phyloP scores from a whole-genome alignment of 2,888 invertebrate species.

The Caenorhabditis uteleia region DNA sequence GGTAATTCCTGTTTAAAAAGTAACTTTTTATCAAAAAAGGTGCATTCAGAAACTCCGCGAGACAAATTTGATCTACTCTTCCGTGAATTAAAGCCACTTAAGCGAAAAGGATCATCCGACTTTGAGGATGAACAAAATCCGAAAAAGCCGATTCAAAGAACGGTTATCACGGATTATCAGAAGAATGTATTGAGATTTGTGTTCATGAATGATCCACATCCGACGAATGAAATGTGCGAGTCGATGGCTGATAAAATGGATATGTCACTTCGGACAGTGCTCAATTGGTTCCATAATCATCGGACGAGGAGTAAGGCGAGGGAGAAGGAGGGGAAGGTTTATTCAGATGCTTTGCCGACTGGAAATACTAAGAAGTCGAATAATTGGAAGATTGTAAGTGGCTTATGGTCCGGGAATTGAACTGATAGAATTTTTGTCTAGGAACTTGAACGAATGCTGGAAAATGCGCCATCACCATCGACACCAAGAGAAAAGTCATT shows the following conservation, averaged over 20 bases:
- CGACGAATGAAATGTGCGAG: slow-evolving; percentile 81
- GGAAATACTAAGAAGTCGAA: slow-evolving; percentile 5
- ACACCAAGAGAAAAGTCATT: neutral
- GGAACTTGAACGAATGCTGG: slow-evolving; percentile 43
- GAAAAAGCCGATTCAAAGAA: slow-evolving; percentile 77
- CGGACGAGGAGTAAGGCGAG: slow-evolving; percentile 87
- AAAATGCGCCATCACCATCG: slow-evolving; percentile 13
- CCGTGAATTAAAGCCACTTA: neutral
- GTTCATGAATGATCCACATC: slow-evolving; percentile 94
- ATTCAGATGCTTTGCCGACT: slow-evolving; percentile 35
- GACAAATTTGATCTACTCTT: neutral
- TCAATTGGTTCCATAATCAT: slow-evolving; percentile 99
- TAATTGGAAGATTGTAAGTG: slow-evolving; percentile 8
- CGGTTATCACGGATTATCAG: slow-evolving; percentile 96
- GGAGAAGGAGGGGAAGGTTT: slow-evolving; percentile 45
- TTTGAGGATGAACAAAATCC: slow-evolving; percentile 16
- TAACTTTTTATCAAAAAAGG: neutral
- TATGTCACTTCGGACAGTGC: slow-evolving; percentile 91
- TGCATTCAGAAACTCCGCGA: neutral
- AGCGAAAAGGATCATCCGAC: slow-evolving; percentile 28
- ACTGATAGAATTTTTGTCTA: slow-evolving; percentile 7
- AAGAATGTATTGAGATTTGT: slow-evolving; percentile 90
- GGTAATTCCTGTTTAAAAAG: neutral
- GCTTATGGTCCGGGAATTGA: neutral
- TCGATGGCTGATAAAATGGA: slow-evolving; percentile 84